Percentiles rank a stretch among this genome's conserved stretches.
Evolutionary conservation across 2,888 invertebrate species (phyloP).

Genomic region (Mycogona germanica): DNA sequence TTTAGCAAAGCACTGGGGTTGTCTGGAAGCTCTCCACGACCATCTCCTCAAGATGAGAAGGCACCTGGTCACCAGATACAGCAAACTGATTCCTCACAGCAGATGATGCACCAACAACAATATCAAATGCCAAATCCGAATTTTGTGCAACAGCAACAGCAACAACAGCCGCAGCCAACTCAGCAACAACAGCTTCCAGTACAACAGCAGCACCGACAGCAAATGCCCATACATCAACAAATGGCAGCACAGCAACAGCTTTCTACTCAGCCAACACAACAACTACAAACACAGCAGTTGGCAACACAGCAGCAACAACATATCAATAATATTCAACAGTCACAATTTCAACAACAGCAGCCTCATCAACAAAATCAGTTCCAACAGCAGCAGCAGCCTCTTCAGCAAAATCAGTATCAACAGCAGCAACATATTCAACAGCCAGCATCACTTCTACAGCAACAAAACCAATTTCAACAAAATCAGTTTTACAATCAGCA

Average conservation of each 20-base stretch:
- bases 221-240: constrained; percentile 3
- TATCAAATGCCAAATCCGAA: constrained; percentile 6
- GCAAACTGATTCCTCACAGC: background rate
- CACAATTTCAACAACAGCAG: constrained; percentile 31
- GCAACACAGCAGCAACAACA: constrained; percentile 24
- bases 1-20: constrained; percentile 37
- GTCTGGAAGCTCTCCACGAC: constrained; percentile 13
- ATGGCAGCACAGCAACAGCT: constrained; percentile 23
- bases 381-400: constrained; percentile 20
- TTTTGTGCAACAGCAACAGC: constrained; percentile 5
- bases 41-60: too few relatives aligned
- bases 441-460: constrained; percentile 24
- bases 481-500: constrained; percentile 16
- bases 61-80: background rate
- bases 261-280: constrained; percentile 22
- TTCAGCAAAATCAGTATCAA: constrained; percentile 23
- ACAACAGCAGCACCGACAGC: constrained; percentile 8
- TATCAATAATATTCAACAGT: constrained; percentile 31
- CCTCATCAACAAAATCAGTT: constrained; percentile 21
- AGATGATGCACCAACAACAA: background rate
- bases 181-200: constrained; percentile 4
- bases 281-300: constrained; percentile 3
- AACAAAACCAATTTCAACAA: constrained; percentile 13
- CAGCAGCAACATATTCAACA: constrained; percentile 23
- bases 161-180: constrained; percentile 4